Evolutionary conservation across 2,797 vertebrate species (phyloP).

Genomic region (Epinephelus coioides): DNA sequence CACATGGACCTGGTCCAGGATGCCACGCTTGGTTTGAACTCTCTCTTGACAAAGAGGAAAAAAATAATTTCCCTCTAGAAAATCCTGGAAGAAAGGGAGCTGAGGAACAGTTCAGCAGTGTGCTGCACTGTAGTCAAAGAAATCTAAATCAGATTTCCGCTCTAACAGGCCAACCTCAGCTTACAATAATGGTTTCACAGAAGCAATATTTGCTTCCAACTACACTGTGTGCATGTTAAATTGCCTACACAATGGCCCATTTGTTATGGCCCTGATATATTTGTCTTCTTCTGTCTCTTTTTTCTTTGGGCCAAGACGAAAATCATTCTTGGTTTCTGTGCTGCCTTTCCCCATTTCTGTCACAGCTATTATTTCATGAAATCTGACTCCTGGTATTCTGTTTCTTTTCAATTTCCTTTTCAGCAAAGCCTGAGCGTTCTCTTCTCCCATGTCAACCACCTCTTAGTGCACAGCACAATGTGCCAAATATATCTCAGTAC

Average conservation of each 20-base stretch:
- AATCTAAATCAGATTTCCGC: constrained; percentile 57
- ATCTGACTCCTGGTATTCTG: constrained; percentile 90
- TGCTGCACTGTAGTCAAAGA: constrained; percentile 50
- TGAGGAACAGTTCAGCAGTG: constrained; percentile 36
- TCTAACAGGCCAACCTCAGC: constrained; percentile 46
- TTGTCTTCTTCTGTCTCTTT: constrained; percentile 83
- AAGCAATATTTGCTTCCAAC: constrained; percentile 72
- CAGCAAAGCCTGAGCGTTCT: constrained; percentile 80
- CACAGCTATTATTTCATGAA: constrained; percentile 93
- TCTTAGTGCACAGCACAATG: constrained; percentile 32
- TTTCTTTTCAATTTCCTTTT: constrained; percentile 93
- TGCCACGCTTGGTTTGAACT: constrained; percentile 68
- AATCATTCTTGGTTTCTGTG: constrained; percentile 88
- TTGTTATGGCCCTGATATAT: constrained; percentile 89
- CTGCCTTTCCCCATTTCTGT: constrained; percentile 86
- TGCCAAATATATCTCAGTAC: constrained; percentile 56
- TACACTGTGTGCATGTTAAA: constrained; percentile 56
- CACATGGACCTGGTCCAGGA: constrained; percentile 68
- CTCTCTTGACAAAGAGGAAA: constrained; percentile 52
- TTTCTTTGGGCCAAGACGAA: constrained; percentile 73
- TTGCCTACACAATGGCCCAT: constrained; percentile 82
- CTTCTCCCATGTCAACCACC: constrained; percentile 59
- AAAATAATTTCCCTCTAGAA: constrained; percentile 50
- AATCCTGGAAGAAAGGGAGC: constrained; percentile 53
- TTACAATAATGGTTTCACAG: constrained; percentile 63